Percentiles rank a stretch among this genome's conserved stretches.
Evolutionary conservation across 1,140 invertebrate species (phyloP).

Genomic region (Neodiprion pinetum): DNA sequence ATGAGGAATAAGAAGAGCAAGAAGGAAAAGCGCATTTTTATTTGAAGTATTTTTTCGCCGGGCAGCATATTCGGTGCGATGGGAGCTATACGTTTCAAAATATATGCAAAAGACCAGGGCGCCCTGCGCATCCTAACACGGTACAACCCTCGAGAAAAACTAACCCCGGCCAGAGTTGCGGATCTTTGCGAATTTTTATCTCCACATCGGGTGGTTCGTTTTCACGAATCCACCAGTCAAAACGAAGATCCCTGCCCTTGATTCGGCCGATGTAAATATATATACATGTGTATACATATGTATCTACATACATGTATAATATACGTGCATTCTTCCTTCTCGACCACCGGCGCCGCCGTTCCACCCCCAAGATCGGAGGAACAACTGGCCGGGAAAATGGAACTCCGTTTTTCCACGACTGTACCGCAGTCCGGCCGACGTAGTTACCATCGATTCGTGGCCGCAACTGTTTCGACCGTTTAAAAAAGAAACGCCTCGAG

Average conservation of each 20-base stretch:
- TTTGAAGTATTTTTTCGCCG: conserved; percentile 14
- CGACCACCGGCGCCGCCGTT: background rate
- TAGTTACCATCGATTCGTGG: conserved; percentile 63
- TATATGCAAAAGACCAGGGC: conserved; percentile 60
- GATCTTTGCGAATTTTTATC: conserved; percentile 16
- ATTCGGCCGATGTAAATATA: background rate
- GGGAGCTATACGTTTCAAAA: conserved; percentile 55
- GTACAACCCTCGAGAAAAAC: conserved; percentile 51
- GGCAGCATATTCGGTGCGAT: conserved; percentile 48
- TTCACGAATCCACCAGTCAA: background rate
- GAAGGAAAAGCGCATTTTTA: background rate
- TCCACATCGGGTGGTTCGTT: background rate
- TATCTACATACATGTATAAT: background rate
- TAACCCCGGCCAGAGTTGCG: conserved; percentile 11
- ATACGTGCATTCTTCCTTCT: conserved; percentile 20
- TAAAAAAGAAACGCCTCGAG: conserved; percentile 55
- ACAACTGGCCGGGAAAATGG: background rate
- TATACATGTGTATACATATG: too few species aligned
- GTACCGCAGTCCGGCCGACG: conserved; percentile 56
- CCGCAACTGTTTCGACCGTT: conserved; percentile 59
- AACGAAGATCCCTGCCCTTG: background rate
- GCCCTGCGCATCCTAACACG: conserved; percentile 55
- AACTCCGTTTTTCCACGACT: conserved; percentile 39
- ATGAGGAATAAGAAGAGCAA: background rate
- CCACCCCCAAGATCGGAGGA: conserved; percentile 4